Conservation (phyloP, 2,888 invertebrate species). For the Laspeyria flexula region DNA sequence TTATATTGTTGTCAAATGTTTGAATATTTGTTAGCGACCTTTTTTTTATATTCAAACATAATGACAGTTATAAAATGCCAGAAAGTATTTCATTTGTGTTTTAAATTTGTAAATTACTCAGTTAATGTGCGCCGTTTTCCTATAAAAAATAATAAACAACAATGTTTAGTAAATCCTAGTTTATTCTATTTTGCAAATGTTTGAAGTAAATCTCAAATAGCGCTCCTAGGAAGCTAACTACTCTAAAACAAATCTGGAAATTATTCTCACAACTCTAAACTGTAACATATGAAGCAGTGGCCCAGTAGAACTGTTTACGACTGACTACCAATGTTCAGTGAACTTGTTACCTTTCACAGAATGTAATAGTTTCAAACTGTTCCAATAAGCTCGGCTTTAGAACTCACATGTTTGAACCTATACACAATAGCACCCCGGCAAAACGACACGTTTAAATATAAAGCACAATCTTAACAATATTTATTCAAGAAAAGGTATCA, state of each 20-base stretch:
- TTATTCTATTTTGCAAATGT: too few relatives aligned
- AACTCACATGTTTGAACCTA: conserved; percentile 12
- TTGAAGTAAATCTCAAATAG: neutral
- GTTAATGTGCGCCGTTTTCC: too few relatives aligned
- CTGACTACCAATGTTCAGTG: conserved; percentile 5
- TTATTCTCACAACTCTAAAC: neutral
- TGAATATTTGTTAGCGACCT: too few relatives aligned
- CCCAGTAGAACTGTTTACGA: conserved; percentile 1
- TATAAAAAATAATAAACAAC: too few relatives aligned
- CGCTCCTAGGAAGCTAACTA: neutral
- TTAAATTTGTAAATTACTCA: too few relatives aligned
- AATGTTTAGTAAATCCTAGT: neutral
- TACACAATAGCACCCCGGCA: conserved; percentile 18
- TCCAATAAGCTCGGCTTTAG: conserved; percentile 7
- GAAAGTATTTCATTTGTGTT: too few relatives aligned
- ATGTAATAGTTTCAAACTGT: conserved; percentile 4
- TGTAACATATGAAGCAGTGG: neutral
- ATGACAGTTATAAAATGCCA: too few relatives aligned
- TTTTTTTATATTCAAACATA: too few relatives aligned
- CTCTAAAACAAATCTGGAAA: conserved; percentile 1
- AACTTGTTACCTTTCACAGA: conserved; percentile 6
- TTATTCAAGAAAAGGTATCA: conserved; percentile 25
- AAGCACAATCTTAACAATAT: conserved; percentile 24
- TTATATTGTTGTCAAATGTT: too few relatives aligned
- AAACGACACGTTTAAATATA: conserved; percentile 24